Conservation (phyloP, 2,113 vertebrate species). For the Nipponia nippon region DNA sequence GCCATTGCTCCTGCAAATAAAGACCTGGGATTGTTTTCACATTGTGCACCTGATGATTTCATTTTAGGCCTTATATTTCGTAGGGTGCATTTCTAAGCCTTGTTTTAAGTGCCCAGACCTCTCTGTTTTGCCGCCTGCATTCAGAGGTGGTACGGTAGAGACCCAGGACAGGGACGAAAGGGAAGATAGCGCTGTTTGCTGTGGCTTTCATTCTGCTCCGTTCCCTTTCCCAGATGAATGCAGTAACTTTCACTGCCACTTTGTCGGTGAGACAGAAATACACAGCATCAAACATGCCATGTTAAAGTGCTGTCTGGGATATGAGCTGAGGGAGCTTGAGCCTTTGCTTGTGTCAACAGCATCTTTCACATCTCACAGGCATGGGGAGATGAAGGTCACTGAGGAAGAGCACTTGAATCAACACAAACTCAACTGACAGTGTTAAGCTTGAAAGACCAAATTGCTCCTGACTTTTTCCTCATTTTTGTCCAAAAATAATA, state of each 20-base stretch:
- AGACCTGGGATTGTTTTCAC: neutral
- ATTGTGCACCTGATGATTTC: neutral
- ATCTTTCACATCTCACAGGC: constrained; percentile 40
- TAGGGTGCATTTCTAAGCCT: neutral
- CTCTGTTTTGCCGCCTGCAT: neutral
- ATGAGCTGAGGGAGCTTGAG: constrained; percentile 25
- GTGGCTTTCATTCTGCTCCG: neutral
- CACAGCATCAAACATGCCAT: constrained; percentile 6
- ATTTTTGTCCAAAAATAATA: neutral
- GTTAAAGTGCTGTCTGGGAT: constrained; percentile 23
- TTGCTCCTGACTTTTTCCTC: neutral
- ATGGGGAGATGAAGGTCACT: constrained; percentile 25
- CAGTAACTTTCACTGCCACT: constrained; percentile 29
- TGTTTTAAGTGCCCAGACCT: neutral
- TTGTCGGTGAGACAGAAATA: constrained; percentile 30
- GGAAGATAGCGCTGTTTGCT: neutral
- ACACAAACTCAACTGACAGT: neutral
- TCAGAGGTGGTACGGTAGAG: neutral
- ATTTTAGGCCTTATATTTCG: neutral
- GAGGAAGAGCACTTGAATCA: constrained; percentile 36
- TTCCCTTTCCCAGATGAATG: neutral
- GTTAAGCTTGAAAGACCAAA: constrained; percentile 11
- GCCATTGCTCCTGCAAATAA: neutral
- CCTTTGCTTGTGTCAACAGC: constrained; percentile 46
- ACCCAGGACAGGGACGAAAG: neutral